A percentile compares a stretch with the other conserved stretches of the same genome.
These are phyloP conservation scores for Chymomyza caudatula DNA, from an alignment of 2,888 invertebrate species.

Conservation along the genomic window DNA sequence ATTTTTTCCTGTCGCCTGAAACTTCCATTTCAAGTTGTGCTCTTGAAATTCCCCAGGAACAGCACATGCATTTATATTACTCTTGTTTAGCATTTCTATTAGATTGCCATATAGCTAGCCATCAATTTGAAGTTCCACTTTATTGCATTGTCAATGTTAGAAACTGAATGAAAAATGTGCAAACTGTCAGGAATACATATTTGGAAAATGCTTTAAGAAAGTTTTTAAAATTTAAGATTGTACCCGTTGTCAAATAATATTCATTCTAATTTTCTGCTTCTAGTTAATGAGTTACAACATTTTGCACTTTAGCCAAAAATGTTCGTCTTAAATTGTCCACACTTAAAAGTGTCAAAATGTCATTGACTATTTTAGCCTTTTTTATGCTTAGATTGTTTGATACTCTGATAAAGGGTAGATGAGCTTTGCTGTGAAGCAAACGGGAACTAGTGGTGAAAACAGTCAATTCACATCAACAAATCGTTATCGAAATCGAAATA, in stretches of 20 bases:
- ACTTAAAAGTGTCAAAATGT: constrained; percentile 28
- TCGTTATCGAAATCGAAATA: no score
- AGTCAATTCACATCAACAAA: no score
- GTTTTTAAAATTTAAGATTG: neutral
- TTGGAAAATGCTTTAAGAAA: neutral
- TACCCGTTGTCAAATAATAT: no score
- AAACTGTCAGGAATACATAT: neutral
- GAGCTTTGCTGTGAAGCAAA: neutral
- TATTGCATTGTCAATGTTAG: neutral
- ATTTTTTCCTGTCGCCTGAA: constrained; percentile 34
- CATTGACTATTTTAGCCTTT: constrained; percentile 19
- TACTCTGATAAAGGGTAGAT: neutral
- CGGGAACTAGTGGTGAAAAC: no score
- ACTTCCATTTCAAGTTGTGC: constrained; percentile 42
- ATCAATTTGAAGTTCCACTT: neutral
- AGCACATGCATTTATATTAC: constrained; percentile 23
- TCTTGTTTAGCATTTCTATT: neutral
- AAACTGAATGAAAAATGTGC: neutral
- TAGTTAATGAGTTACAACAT: constrained; percentile 17
- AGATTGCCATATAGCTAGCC: neutral
- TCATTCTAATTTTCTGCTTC: neutral
- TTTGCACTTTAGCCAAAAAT: constrained; percentile 18
- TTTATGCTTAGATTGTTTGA: constrained; percentile 6
- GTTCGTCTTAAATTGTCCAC: neutral
- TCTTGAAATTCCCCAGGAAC: constrained; percentile 40